These are phyloP conservation scores for Dioctria rufipes DNA, from an alignment of 2,888 invertebrate genomes.

Conservation along the genomic window DNA sequence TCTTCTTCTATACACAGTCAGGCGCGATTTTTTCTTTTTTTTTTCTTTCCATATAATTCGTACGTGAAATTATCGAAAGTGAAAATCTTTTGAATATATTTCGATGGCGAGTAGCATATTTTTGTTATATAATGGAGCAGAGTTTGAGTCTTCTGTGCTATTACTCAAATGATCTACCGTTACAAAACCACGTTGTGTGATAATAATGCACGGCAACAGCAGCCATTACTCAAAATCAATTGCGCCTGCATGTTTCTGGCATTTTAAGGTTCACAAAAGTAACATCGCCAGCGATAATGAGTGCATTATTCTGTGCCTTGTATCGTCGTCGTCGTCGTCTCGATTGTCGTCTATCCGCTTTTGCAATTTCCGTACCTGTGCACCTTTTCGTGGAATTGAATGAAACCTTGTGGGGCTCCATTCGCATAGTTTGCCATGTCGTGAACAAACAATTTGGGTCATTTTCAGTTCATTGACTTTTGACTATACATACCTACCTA, in stretches of 20 bases:
- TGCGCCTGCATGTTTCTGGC: background rate
- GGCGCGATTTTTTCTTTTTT: background rate
- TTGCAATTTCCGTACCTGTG: constrained; percentile 24
- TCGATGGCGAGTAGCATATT: background rate
- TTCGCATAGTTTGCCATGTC: background rate
- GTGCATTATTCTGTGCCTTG: background rate
- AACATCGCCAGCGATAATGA: too few species aligned
- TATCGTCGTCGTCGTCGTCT: background rate
- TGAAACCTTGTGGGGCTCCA: constrained; percentile 13
- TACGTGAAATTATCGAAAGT: background rate
- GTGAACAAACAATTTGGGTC: constrained; percentile 46
- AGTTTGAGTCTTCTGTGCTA: background rate
- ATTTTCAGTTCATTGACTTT: constrained; percentile 53
- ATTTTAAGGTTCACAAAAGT: too few species aligned
- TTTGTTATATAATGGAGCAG: constrained; percentile 24
- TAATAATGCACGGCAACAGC: background rate
- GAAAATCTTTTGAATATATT: background rate
- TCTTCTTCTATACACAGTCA: background rate
- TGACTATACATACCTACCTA: constrained; percentile 13
- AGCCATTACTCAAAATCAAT: constrained; percentile 1
- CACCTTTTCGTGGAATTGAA: constrained; percentile 21
- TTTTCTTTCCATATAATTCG: background rate
- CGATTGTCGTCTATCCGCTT: constrained; percentile 9
- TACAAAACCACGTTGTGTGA: constrained; percentile 33
- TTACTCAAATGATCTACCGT: background rate